Base-by-base conservation (phyloP, 2,888 invertebrate genomes). In the Tenthredo livida region DNA sequence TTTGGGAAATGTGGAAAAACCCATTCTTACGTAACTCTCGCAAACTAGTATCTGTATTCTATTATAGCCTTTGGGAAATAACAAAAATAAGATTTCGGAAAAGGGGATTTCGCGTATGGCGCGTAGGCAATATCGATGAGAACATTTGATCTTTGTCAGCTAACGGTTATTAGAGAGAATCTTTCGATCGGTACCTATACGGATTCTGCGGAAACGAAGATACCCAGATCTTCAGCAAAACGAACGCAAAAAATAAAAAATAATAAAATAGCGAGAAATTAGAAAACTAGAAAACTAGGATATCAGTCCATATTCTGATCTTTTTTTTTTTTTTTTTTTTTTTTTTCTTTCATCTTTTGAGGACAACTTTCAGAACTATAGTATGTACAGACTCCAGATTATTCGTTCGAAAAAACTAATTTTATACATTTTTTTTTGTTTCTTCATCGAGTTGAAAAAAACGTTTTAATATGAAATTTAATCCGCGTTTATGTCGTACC, bases 31-130 rank as follows among this genome's bases (percentile, higher is more conserved):
- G 29, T 29, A 21, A 10, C n/a, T 40, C 43, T 40, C 40, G n/a
- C n/a, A n/a, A 43, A 21, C 40, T 33, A 33, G 1, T 43, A 43
- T 73, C 40, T 77, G 29, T 50, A 33, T 33, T 75, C 29, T 33
- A 17, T 33, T 29, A 29, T 50, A 77, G 77, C 54, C 77, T 77
- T 77, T 77, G 77, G 77, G 77, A 77, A 77, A 77, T 77, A 54
- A 73, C 12, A 43, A n/a, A 33, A 29, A 50, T n/a, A 50, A 54
- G 25, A n/a, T 33, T 67, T 67, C 33, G 17, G 0, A 67, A 67
- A 29, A 67, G 67, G 33, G 33, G 54, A 77, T 50, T n/a, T n/a
- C 54, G 50, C n/a, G n/a, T n/a, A n/a, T 72, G 15, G 17, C 17
- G 7, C 17, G 50, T 17, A 50, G 50, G 7, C 17, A 54, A n/a